Base-by-base conservation (phyloP, 1,140 invertebrate species). In the Idris sp. region DNA sequence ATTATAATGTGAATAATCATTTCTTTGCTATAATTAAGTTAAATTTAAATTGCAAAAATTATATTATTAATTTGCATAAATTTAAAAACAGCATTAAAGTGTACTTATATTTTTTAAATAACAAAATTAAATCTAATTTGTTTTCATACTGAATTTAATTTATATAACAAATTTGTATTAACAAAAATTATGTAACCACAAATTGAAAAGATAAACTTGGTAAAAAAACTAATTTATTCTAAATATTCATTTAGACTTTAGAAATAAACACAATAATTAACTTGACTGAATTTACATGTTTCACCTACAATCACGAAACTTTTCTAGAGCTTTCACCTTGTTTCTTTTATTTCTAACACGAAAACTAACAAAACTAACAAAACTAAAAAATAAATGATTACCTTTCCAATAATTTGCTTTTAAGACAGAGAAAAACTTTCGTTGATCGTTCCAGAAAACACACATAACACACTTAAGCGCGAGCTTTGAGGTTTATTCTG, bases 401-500 rank as follows among this genome's bases (percentile, higher is more conserved):
- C 13, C 26, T 48, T 48, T 65, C 54, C 18, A 14, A 6, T 9
- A 40, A 30, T 48, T 44, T 58, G 49, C 58, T 46, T 68, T 58
- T 35, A 22, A 33, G 15, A 28, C 25, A 33, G 62, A 67, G 9
- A 56, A 30, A 56, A 51, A 58, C 58, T 33, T 43, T 35, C 51
- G 51, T 25, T 58, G 40, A 68, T 68, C 51, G 64, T 31, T 41
- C 33, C 18, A 19, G 22, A 43, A 36, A 53, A n/a, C n/a, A 61
- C 48, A 53, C 38, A 46, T 41, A 58, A 18, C 26, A 16, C 26
- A 19, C 38, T 46, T 68, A 49, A 46, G 41, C 15, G 41, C 31
- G 28, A 53, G 40, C 33, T 48, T 68, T 58, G 49, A 56, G 51
- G 64, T 56, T 58, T 49, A 58, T 58, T 68, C 51, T 26, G 54